phyloP scores from a whole-genome alignment of 2,113 vertebrate species.

The Delphinapterus leucas region DNA sequence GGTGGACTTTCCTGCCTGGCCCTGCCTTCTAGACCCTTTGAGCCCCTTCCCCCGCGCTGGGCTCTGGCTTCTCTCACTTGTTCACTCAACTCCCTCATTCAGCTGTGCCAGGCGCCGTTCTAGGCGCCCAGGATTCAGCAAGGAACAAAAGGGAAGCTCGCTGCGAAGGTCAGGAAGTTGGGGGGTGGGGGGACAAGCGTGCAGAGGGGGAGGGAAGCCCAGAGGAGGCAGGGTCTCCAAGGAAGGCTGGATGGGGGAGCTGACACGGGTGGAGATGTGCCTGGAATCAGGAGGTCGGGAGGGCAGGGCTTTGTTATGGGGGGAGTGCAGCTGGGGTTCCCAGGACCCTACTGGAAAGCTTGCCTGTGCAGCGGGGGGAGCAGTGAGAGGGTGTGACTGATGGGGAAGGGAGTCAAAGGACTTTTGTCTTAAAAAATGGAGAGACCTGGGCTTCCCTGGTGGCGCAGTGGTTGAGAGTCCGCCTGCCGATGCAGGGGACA shows the following conservation, averaged over 20 bases:
- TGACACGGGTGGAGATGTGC: accelerated
- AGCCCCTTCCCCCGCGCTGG: too few species aligned
- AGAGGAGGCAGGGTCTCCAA: not conserved
- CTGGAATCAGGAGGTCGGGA: not conserved
- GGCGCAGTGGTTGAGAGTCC: too few species aligned
- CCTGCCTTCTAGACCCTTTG: not conserved
- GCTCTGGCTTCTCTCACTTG: not conserved
- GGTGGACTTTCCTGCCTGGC: not conserved
- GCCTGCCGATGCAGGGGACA: too few species aligned
- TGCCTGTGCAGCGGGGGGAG: not conserved
- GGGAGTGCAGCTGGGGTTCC: not conserved
- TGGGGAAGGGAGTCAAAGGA: not conserved
- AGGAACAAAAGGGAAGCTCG: not conserved
- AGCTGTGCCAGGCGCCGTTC: not conserved
- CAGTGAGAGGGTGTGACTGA: too few species aligned
- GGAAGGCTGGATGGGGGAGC: not conserved
- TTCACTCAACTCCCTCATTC: not conserved
- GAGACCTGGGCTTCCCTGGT: not conserved
- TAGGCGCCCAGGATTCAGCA: not conserved
- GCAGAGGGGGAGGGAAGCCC: not conserved
- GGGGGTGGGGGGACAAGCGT: not conserved
- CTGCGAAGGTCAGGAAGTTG: not conserved
- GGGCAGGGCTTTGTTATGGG: not conserved
- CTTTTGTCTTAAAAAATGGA: not conserved
- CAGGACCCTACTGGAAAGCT: not conserved